These are phyloP conservation scores for Himalopsyche japonica DNA, from an alignment of 2,888 invertebrate genomes.

Conservation along the genomic window DNA sequence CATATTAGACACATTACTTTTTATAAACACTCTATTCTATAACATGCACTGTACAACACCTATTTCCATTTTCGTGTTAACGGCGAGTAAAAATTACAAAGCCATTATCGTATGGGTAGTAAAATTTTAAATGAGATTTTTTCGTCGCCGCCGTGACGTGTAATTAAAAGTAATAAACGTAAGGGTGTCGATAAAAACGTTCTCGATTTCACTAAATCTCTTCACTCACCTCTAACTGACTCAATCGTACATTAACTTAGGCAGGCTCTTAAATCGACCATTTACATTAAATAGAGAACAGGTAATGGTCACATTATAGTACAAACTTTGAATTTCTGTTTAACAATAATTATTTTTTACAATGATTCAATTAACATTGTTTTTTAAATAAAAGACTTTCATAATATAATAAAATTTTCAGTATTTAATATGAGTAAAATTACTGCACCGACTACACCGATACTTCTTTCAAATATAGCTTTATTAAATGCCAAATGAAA, in stretches of 20 bases:
- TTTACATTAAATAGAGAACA: not conserved
- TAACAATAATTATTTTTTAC: too few species aligned
- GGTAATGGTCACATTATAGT: not conserved
- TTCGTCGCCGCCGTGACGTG: not conserved
- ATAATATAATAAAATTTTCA: too few species aligned
- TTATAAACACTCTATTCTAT: not conserved
- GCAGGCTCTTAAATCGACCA: not conserved
- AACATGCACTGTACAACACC: not conserved
- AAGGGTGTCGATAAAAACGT: constrained; percentile 7
- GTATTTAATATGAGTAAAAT: too few species aligned
- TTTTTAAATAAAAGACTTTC: too few species aligned
- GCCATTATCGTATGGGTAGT: not conserved
- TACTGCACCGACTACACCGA: too few species aligned
- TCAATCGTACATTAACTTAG: not conserved
- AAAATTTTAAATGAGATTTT: not conserved
- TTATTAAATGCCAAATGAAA: too few species aligned
- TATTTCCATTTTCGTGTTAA: not conserved
- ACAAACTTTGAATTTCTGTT: too few species aligned
- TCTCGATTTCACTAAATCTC: not conserved
- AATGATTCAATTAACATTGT: too few species aligned
- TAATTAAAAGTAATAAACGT: constrained; percentile 22
- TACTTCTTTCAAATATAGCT: too few species aligned
- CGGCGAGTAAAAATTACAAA: not conserved
- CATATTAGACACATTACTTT: not conserved
- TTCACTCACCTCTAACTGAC: not conserved